These are phyloP conservation scores for Tetragnatha montana DNA, from an alignment of 2,888 invertebrate species.

Conservation along the genomic window DNA sequence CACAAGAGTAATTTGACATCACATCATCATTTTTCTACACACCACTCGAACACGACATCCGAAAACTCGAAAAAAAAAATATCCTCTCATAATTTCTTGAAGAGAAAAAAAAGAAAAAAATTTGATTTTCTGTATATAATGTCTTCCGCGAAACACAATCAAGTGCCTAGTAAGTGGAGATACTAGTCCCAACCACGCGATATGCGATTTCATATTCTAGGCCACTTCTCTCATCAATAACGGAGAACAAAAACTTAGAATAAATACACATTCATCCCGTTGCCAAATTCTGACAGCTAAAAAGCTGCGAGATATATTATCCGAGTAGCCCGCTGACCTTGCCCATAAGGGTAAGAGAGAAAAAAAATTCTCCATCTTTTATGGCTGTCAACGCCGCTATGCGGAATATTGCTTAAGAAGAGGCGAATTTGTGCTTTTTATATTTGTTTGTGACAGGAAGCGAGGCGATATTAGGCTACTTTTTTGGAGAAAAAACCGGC, in stretches of 20 bases:
- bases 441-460: conserved; percentile 35
- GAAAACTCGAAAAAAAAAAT: background rate
- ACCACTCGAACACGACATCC: background rate
- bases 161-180: background rate
- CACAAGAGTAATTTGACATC: no score
- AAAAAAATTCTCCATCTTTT: conserved; percentile 33
- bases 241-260: conserved; percentile 36
- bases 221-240: conserved; percentile 47
- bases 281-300: conserved; percentile 52
- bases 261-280: conserved; percentile 40
- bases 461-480: conserved; percentile 43
- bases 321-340: conserved; percentile 25
- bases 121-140: background rate
- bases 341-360: conserved; percentile 21
- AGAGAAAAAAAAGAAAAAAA: background rate
- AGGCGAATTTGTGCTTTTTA: conserved; percentile 25
- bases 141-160: background rate
- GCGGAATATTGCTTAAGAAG: conserved; percentile 39
- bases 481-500: background rate
- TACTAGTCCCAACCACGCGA: conserved; percentile 15
- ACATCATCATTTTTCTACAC: no score
- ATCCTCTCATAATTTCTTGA: background rate
- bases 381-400: conserved; percentile 19
- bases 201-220: conserved; percentile 40
- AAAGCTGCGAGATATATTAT: conserved; percentile 57